Base-by-base conservation (phyloP, 2,113 vertebrate genomes). In the Corvus moneduloides region DNA sequence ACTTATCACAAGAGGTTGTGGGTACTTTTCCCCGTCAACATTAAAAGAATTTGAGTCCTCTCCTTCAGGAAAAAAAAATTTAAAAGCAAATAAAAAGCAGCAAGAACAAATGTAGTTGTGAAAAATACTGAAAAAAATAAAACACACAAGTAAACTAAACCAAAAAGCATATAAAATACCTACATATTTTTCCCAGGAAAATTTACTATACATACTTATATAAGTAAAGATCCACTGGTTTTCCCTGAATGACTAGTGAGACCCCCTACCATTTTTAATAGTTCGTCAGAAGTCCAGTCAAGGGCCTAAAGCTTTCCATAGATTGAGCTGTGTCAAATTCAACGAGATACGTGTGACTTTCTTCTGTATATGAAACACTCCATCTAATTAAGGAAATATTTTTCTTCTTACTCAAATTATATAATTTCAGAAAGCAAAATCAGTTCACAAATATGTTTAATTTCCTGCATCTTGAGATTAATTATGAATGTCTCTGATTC, bases 391-490 rank as follows among this genome's bases (percentile, higher is more conserved):
- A 66, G 18, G 18, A 94, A 72, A 24, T 52, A 1, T 58, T 69
- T 86, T 66, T 75, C 59, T 75, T 86, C 43, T 71, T 69, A 63
- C 3, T 33, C 16, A 80, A 87, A 91, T 35, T 5, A 88, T 48
- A 69, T 73, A 80, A 62, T 73, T 95, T 91, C 84, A 77, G 68
- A 59, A 93, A 87, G 51, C 20, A 87, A 94, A 87, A 87, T 72
- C 30, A 83, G 24, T 72, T 85, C 49, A 64, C 76, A 80, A 92
- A 77, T 39, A 74, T 11, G 27, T 48, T 84, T 51, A 74, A 89
- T 91, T 89, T 90, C 67, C 44, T 59, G 21, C 41, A 92, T 89
- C 43, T 92, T 83, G 33, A 84, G 64, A 81, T 78, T 94, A 75
- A 95, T 84, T 94, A 62, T 35, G 17, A 89, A 73, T 11, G 20